Evolutionary conservation across 2,888 invertebrate species (phyloP), one percentile per base, ranked within the genome.

Genomic region (Lycocerus yunnanus): DNA sequence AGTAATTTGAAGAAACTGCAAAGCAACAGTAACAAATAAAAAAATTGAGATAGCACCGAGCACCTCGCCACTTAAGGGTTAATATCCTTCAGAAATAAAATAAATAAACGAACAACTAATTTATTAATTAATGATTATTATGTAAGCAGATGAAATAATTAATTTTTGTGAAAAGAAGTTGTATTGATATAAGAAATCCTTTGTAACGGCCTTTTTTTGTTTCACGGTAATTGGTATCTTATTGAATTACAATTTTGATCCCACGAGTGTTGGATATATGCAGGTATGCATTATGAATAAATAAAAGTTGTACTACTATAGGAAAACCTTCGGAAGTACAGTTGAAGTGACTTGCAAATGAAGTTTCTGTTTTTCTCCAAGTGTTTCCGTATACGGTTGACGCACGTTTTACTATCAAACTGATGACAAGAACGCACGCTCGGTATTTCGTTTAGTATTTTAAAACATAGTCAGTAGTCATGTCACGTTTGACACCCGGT

Each of bases 401-500:
- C 75, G 75, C 75, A 75, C 75, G 70, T 75, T 69, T 63, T 66
- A 63, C 66, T 69, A 75, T 21, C 58, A 72, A 69, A 67, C 66
- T 68, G 75, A 72, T 71, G 72, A 69, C 72, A 69, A 67, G 72
- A 67, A 75, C 75, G 75, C 75, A 74, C 76, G 76, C 68, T 66
- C 66, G 65, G 72, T 70, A 75, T 65, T 70, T 58, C 68, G 68
- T 72, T 71, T 61, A 72, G 66, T 71, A 71, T 76, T 75, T 78
- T 77, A 78, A 75, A 76, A 63, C 18, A 78, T 77, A 71, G 78
- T 83, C 80, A 76, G 77, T 72, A 82, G 80, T 81, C 82, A 63
- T 72, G 77, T 80, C 83, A 83, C 83, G 83, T 81, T 80, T 81
- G 79, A 80, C 82, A 81, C 80, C 80, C 81, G 79, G 79, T 81